A percentile compares a stretch with the other conserved stretches of the same genome.
Evolutionary conservation across 2,113 vertebrate genomes (phyloP).

Genomic region (Anolis carolinensis): DNA sequence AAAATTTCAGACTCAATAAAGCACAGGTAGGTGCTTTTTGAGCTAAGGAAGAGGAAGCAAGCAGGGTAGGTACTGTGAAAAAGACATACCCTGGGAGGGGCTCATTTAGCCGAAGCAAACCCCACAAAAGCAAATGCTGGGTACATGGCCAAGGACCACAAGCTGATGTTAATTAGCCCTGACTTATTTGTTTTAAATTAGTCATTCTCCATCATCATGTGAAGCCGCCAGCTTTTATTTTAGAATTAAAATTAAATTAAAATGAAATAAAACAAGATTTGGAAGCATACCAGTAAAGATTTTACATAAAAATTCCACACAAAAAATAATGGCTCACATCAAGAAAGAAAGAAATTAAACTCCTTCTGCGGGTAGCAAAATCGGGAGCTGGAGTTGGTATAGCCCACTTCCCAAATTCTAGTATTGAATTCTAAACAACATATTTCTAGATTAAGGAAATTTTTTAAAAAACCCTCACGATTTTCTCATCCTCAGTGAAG

Average conservation of each 20-base stretch:
- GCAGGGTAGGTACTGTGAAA: conserved; percentile 6
- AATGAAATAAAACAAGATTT: conserved; percentile 8
- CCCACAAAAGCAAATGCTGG: conserved; percentile 21
- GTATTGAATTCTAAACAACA: background rate
- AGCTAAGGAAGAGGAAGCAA: conserved; percentile 19
- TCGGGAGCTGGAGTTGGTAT: background rate
- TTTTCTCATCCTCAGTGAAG: too few relatives aligned
- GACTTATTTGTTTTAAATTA: conserved; percentile 78
- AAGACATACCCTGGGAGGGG: conserved; percentile 42
- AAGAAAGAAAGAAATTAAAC: background rate
- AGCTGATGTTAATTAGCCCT: conserved; percentile 77
- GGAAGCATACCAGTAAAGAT: conserved; percentile 12
- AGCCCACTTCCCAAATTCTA: background rate
- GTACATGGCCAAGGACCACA: conserved; percentile 69
- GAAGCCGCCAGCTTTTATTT: conserved; percentile 45
- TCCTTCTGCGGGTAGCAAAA: too few relatives aligned
- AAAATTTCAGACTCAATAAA: conserved; percentile 80
- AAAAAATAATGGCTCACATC: background rate
- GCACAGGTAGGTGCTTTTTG: conserved; percentile 68
- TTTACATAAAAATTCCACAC: background rate
- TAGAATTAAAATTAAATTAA: background rate
- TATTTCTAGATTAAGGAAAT: background rate
- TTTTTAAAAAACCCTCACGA: too few relatives aligned
- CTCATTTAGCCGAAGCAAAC: conserved; percentile 37
- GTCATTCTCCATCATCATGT: conserved; percentile 41